Percentiles rank a stretch among this genome's conserved stretches.
Evolutionary conservation across 2,888 invertebrate genomes (phyloP).

Genomic region (Tanypteryx hageni): DNA sequence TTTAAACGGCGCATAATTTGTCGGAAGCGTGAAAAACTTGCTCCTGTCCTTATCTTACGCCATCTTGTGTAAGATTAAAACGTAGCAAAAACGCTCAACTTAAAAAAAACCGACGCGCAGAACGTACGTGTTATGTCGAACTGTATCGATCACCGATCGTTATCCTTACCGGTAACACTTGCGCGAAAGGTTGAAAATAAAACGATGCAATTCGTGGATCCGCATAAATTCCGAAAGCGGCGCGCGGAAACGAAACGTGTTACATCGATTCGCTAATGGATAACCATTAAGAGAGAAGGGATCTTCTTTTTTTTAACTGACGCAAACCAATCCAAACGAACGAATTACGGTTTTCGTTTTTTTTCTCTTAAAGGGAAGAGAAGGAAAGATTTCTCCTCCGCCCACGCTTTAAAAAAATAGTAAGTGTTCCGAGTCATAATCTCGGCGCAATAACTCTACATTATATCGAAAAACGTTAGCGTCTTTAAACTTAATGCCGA

Average conservation of each 20-base stretch:
- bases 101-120: too few species aligned
- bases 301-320: not conserved
- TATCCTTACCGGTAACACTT: too few species aligned
- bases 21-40: too few species aligned
- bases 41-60: too few species aligned
- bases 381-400: not conserved
- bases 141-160: too few species aligned
- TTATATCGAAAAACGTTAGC: slow-evolving; percentile 32
- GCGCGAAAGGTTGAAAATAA: too few species aligned
- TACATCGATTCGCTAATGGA: not conserved
- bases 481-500: slow-evolving; percentile 21
- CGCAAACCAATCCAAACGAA: not conserved
- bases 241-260: not conserved
- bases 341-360: not conserved
- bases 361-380: not conserved
- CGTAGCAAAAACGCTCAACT: too few species aligned
- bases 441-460: not conserved
- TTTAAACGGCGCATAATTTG: too few species aligned
- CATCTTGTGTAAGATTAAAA: too few species aligned
- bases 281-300: not conserved
- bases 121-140: too few species aligned
- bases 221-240: not conserved
- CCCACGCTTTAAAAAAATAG: not conserved
- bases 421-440: not conserved
- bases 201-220: too few species aligned